Base-by-base conservation (phyloP, 2,888 invertebrate species). In the Eupithecia subumbrata region DNA sequence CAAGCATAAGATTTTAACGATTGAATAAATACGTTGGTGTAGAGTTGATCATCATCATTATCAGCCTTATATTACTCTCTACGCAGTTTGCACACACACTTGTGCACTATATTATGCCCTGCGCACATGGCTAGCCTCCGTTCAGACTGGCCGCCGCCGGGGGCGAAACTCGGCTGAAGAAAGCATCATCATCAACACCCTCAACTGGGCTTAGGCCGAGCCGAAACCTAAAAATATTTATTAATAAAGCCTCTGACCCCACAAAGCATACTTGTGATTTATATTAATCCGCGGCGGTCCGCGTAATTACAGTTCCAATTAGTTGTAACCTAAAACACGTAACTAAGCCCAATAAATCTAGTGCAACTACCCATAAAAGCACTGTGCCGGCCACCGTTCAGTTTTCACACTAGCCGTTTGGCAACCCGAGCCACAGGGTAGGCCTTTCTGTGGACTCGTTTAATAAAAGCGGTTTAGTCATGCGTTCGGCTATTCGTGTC, bases 301-400 rank as follows among this genome's bases (percentile, higher is more conserved):
- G 48, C 72, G 76, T 77, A 79, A 81, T 81, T 79, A 78, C 45
- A 72, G 73, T 70, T 78, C 79, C 73, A 78, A 73, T 80, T 78
- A 77, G 75, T 76, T 80, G 74, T 77, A 75, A 75, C 73, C 76
- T 80, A 78, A 79, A 80, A 78, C 77, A 75, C 71, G 79, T 75
- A 79, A 80, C 81, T 78, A 79, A 81, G 79, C 77, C 75, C 60
- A 77, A 80, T 81, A 81, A 79, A 81, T 81, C 73, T 76, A 76
- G 74, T 75, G 75, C 76, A 79, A 79, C 76, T 60, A 64, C 75
- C 79, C 77, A 78, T 80, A 80, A 79, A 79, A 72, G 78, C 76
- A 69, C 40, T 45, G 22, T n/a, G 63, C 72, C 76, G 45, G 66
- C 72, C 70, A 74, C 74, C 64, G 73, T 75, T 68, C 77, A 71